These are phyloP conservation scores for Gisinianus flammeolus DNA, from an alignment of 2,888 invertebrate species.

Conservation along the genomic window DNA sequence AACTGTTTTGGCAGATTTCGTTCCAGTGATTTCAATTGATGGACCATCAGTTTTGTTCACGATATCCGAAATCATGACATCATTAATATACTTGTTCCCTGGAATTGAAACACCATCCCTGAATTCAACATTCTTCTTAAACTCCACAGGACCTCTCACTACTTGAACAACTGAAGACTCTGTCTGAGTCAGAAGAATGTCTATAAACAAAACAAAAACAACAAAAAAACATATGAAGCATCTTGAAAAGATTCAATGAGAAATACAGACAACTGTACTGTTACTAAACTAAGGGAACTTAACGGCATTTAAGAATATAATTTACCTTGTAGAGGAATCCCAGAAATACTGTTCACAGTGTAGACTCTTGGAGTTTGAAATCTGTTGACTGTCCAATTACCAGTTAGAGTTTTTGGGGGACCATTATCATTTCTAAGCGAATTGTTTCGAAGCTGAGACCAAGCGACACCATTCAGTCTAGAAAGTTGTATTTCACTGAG, in stretches of 20 bases:
- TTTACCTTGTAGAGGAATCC: neutral
- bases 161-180: constrained; percentile 20
- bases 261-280: no score
- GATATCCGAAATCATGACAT: constrained; percentile 19
- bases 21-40: neutral
- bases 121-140: constrained; percentile 34
- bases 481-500: neutral
- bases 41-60: constrained; percentile 6
- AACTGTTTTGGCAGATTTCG: neutral
- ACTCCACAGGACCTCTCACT: constrained; percentile 29
- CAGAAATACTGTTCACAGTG: constrained; percentile 1
- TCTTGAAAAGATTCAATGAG: no score
- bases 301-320: neutral
- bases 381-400: constrained; percentile 42
- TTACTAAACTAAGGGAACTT: no score
- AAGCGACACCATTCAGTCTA: constrained; percentile 12
- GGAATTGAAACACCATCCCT: neutral
- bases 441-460: neutral
- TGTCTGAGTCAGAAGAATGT: constrained; percentile 40
- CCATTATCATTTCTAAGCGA: constrained; percentile 27
- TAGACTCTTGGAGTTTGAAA: constrained; percentile 24
- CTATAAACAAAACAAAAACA: constrained; percentile 34
- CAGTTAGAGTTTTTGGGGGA: constrained; percentile 39
- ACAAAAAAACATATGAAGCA: no score
- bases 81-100: constrained; percentile 4